A percentile compares a stretch with the other conserved stretches of the same genome.
These are phyloP conservation scores for Heterodera filipjevi DNA, from an alignment of 2,888 invertebrate genomes.

Conservation along the genomic window DNA sequence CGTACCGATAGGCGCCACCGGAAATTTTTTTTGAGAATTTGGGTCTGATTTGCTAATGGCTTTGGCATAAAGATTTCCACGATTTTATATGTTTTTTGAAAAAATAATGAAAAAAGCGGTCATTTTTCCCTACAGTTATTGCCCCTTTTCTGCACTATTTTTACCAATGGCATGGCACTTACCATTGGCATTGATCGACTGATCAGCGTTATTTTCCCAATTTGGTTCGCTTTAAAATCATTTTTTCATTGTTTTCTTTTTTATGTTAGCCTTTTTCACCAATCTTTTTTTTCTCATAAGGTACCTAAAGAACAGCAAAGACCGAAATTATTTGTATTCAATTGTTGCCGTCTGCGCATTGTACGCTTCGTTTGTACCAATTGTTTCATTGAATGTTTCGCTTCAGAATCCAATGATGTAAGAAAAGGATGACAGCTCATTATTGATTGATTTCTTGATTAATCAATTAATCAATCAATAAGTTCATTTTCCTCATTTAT, in stretches of 20 bases:
- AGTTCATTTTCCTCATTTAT: neutral
- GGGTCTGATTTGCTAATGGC: no score
- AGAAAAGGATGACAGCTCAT: neutral
- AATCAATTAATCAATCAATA: neutral
- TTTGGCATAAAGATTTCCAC: no score
- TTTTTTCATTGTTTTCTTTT: neutral
- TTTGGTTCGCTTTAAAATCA: neutral
- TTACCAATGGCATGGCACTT: constrained; percentile 23
- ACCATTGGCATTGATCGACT: constrained; percentile 22
- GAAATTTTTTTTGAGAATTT: no score
- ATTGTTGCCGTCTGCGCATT: constrained; percentile 17
- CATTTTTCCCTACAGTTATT: neutral
- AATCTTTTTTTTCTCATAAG: neutral
- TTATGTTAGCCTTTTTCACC: no score
- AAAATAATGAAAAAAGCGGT: no score
- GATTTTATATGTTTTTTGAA: no score
- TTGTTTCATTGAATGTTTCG: neutral
- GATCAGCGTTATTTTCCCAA: constrained; percentile 16
- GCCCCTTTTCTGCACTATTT: constrained; percentile 28
- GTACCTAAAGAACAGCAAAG: neutral
- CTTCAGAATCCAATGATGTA: constrained; percentile 18
- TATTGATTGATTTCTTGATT: neutral
- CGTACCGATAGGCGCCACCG: no score
- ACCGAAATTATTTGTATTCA: neutral
- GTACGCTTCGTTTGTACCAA: constrained; percentile 11